These are phyloP conservation scores for Clitarchus hookeri DNA, from an alignment of 2,888 invertebrate genomes.

Conservation along the genomic window DNA sequence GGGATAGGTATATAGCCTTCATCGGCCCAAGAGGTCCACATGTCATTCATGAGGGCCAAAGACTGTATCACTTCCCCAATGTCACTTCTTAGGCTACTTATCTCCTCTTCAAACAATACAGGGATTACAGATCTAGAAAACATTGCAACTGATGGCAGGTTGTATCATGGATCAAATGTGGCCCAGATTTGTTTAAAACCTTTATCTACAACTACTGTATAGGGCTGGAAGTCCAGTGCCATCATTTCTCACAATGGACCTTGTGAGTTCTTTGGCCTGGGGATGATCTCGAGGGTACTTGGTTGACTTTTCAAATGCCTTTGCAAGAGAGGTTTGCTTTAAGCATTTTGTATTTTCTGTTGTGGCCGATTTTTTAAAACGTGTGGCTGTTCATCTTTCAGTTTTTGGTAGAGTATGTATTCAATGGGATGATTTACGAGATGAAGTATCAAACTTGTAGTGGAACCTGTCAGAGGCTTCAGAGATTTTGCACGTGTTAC, in stretches of 20 bases:
- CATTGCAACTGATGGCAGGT: background rate
- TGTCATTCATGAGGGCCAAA: background rate
- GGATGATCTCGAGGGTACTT: background rate
- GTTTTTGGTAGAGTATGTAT: background rate
- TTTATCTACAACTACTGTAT: background rate
- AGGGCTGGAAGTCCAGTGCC: background rate
- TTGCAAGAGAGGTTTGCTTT: background rate
- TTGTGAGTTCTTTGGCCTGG: background rate
- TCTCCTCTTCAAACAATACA: background rate
- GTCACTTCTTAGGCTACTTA: background rate
- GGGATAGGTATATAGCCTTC: background rate
- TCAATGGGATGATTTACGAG: background rate
- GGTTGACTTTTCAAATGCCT: background rate
- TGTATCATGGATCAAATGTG: background rate
- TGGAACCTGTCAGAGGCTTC: background rate
- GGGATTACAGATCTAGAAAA: background rate
- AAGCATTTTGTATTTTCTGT: background rate
- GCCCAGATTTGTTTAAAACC: background rate
- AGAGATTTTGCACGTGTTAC: background rate
- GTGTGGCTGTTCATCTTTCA: too few species aligned
- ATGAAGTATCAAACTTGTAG: background rate
- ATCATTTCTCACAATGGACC: background rate
- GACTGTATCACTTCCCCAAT: background rate
- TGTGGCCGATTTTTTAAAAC: background rate
- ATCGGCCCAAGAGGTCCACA: background rate